Evolutionary conservation across 2,888 invertebrate genomes (phyloP).

Genomic region (Chrysina gloriosa): DNA sequence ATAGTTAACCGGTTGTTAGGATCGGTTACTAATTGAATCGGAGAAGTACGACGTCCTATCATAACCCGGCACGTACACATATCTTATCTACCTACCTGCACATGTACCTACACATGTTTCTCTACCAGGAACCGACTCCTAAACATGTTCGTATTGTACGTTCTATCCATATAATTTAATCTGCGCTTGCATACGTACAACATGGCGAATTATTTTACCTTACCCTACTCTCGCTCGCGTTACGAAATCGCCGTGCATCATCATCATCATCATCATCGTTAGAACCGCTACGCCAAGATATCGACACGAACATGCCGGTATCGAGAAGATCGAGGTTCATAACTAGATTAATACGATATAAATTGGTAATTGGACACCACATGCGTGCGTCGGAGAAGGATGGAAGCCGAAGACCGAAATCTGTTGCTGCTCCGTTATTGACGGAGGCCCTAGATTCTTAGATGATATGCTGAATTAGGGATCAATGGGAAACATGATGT

Average conservation of each 20-base stretch:
- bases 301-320: background rate
- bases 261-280: background rate
- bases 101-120: background rate
- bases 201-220: no score
- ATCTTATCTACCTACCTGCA: background rate
- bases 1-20: slow-evolving; percentile 50
- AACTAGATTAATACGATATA: slow-evolving; percentile 39
- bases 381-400: slow-evolving; percentile 5
- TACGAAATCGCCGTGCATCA: background rate
- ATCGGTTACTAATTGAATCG: slow-evolving; percentile 50
- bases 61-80: background rate
- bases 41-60: slow-evolving; percentile 39
- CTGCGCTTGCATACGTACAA: no score
- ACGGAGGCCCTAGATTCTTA: slow-evolving; percentile 1
- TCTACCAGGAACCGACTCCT: no score
- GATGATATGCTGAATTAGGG: slow-evolving; percentile 31
- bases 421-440: background rate
- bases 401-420: slow-evolving; percentile 11
- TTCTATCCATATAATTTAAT: no score
- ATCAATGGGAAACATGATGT: slow-evolving; percentile 18
- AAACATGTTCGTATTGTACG: no score
- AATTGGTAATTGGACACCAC: slow-evolving; percentile 40
- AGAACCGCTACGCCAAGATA: slow-evolving; percentile 1
- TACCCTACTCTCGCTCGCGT: background rate
- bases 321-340: background rate